phyloP scores from a whole-genome alignment of 2,888 invertebrate species.

The Eupeodes latifasciatus region DNA sequence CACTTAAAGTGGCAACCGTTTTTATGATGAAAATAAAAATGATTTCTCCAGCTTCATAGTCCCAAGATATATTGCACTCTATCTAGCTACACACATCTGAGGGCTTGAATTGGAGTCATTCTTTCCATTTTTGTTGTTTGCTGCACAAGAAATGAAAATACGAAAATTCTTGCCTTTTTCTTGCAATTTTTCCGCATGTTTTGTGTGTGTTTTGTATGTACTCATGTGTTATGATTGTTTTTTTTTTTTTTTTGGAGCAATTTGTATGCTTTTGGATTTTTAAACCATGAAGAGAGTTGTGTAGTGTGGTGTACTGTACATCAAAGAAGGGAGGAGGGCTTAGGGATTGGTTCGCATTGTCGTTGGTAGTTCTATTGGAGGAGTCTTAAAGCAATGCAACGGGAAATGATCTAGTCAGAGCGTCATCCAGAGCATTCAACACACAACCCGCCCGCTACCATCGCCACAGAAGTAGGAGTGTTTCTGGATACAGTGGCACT shows the following conservation, averaged over 20 bases:
- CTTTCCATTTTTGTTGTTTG: background rate
- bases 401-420: constrained; percentile 33
- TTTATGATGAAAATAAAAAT: constrained; percentile 2
- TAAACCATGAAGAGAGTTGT: constrained; percentile 7
- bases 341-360: constrained; percentile 60
- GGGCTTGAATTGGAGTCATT: background rate
- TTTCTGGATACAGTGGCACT: constrained; percentile 50
- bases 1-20: constrained; percentile 6
- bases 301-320: too few relatives aligned
- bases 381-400: constrained; percentile 32
- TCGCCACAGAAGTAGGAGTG: constrained; percentile 6
- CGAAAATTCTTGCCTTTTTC: constrained; percentile 40
- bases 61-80: background rate
- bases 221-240: constrained; percentile 14
- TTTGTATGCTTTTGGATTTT: constrained; percentile 46
- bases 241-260: constrained; percentile 48
- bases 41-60: background rate
- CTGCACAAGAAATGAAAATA: constrained; percentile 19
- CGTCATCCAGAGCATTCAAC: background rate
- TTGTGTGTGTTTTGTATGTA: background rate
- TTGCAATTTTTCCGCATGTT: constrained; percentile 36
- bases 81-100: background rate
- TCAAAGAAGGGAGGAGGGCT: background rate
- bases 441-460: background rate
- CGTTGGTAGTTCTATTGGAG: constrained; percentile 32